Evolutionary conservation across 2,888 invertebrate species (phyloP), one percentile per base, ranked within the genome.

Genomic region (Malthinus seriepunctatus): DNA sequence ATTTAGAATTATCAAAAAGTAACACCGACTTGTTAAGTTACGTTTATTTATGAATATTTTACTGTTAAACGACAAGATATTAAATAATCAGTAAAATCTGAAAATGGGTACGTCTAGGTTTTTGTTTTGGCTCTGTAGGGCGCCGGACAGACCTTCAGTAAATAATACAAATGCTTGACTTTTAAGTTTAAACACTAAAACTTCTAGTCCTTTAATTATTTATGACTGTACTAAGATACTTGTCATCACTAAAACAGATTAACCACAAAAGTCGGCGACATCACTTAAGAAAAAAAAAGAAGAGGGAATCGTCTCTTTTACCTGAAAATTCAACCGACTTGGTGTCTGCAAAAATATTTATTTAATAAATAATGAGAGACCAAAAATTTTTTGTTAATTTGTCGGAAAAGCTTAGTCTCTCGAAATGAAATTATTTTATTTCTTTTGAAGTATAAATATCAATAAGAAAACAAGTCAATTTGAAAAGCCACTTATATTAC

Each of bases 241-340:
- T 59, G 59, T 59, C 59, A 55, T 59, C 59, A 51, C 59, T 47
- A 51, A 50, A 59, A 54, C 34, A 50, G 59, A 59, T 59, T 59
- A 46, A 59, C 59, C 59, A 34, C 59, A 59, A 54, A 23, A 58
- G 58, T 23, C 58, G 58, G 53, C 52, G 58, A 58, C 58, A 53
- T 53, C 49, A 38, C 23, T 34, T 10, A 8, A 32, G 11, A 11
- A n/a, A 37, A n/a, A 23, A 23, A 23, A 23, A 5, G 23, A 23
- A 23, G 5, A 5, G 23, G 5, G 23, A 23, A 23, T 23, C 23
- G 23, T 23, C 23, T 23, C 23, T 8, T 44, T 44, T 58, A 58
- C 58, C 54, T 54, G 54, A 32, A 46, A 14, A 32, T 33, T 23
- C 23, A 14, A 12, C 51, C 23, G 32, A 11, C 39, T 42, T 2